A percentile compares a stretch with the other conserved stretches of the same genome.
These are phyloP conservation scores for Acrocephalus scirpaceus DNA, from an alignment of 2,797 vertebrate species.

Conservation along the genomic window DNA sequence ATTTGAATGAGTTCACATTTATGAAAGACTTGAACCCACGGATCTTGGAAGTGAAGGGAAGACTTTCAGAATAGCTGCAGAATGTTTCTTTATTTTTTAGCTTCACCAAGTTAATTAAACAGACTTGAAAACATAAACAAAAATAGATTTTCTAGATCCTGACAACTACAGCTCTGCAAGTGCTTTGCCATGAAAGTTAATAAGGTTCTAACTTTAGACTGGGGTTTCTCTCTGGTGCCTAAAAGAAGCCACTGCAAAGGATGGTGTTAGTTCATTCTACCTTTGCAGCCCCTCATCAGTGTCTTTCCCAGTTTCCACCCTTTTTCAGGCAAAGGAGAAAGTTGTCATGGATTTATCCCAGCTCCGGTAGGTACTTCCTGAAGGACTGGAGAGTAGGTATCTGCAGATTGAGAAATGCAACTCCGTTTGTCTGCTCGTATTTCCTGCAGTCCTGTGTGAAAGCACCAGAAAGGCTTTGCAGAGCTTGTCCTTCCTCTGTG, in stretches of 20 bases:
- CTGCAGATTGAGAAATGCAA: background rate
- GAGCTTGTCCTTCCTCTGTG: fast-evolving
- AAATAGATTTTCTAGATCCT: slow-evolving; percentile 44
- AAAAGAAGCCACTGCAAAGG: background rate
- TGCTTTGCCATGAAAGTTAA: background rate
- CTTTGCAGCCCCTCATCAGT: background rate
- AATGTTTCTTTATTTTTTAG: background rate
- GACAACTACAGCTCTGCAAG: slow-evolving; percentile 1
- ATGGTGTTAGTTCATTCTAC: background rate
- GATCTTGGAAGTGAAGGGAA: background rate
- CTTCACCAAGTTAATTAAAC: slow-evolving; percentile 54
- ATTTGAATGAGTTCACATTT: slow-evolving; percentile 36
- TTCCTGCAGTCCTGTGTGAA: background rate
- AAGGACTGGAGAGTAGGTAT: background rate
- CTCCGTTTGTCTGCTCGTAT: background rate
- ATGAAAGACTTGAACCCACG: background rate
- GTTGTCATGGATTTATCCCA: background rate
- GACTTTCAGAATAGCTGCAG: background rate
- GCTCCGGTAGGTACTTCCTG: background rate
- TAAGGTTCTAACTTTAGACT: background rate
- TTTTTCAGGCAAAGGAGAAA: background rate
- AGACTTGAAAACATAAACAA: slow-evolving; percentile 63
- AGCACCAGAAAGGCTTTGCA: background rate
- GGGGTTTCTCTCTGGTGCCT: background rate
- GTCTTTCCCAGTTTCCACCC: background rate